A percentile compares a stretch with the other conserved stretches of the same genome.
These are phyloP conservation scores for Furcula furcula DNA, from an alignment of 2,888 invertebrate species.

Conservation along the genomic window DNA sequence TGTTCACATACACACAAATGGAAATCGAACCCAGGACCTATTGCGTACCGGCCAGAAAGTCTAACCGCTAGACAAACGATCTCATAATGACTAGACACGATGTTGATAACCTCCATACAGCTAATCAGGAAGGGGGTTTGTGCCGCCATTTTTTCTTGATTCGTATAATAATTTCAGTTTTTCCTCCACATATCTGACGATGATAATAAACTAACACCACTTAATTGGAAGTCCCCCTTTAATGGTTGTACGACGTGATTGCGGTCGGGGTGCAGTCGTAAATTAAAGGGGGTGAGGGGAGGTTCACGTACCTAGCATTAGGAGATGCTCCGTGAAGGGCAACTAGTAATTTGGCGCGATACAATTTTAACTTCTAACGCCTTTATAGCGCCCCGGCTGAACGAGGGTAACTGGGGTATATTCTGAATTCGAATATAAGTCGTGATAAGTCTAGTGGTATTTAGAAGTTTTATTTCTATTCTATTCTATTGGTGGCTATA, in stretches of 20 bases:
- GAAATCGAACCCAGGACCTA: too few relatives aligned
- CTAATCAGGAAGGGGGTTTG: too few relatives aligned
- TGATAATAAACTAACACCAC: constrained; percentile 52
- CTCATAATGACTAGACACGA: too few relatives aligned
- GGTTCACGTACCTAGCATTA: constrained; percentile 7
- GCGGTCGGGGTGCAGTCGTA: constrained; percentile 44
- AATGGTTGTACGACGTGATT: constrained; percentile 56
- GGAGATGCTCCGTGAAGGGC: constrained; percentile 3
- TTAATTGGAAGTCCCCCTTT: constrained; percentile 51
- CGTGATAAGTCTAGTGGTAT: too few relatives aligned
- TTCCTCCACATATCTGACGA: constrained; percentile 10
- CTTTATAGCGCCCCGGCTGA: too few relatives aligned
- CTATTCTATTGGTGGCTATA: background rate
- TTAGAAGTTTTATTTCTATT: background rate
- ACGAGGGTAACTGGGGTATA: too few relatives aligned
- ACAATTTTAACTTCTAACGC: background rate
- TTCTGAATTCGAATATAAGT: too few relatives aligned
- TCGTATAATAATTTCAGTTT: constrained; percentile 3
- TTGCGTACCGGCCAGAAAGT: too few relatives aligned
- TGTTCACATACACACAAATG: too few relatives aligned
- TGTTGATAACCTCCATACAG: too few relatives aligned
- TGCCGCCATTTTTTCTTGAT: too few relatives aligned
- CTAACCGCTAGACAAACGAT: too few relatives aligned
- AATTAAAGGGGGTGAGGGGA: background rate
- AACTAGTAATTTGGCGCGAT: constrained; percentile 1